Evolutionary conservation across 1,140 invertebrate species (phyloP).

Genomic region (Bombus sibiricus): DNA sequence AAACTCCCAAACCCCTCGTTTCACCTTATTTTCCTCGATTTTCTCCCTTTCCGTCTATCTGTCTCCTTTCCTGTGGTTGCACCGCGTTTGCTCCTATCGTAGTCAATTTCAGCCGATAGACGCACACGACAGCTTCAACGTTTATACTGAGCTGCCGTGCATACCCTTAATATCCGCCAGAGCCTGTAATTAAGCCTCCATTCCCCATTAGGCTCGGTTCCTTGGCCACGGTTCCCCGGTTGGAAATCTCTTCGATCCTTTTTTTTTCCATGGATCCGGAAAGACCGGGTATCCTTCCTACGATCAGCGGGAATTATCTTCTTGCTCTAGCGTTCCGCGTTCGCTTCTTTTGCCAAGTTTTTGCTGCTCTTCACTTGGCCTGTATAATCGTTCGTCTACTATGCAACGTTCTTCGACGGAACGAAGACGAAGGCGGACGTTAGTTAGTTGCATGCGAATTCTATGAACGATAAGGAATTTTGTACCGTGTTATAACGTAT

Average conservation of each 20-base stretch:
- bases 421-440: not conserved
- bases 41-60: not conserved
- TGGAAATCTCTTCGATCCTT: conserved; percentile 24
- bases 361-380: not conserved
- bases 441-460: not conserved
- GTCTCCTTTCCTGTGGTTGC: not conserved
- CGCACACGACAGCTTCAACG: conserved; percentile 65
- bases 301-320: conserved; percentile 56
- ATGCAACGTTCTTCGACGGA: not conserved
- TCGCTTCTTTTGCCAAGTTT: conserved; percentile 27
- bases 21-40: not conserved
- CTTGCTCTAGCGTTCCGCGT: conserved; percentile 1
- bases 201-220: conserved; percentile 67
- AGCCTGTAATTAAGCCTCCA: conserved; percentile 68
- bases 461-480: not conserved
- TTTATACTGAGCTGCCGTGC: conserved; percentile 69
- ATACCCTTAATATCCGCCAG: conserved; percentile 70
- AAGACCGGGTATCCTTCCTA: conserved; percentile 60
- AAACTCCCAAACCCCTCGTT: not conserved
- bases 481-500: not conserved
- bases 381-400: conserved; percentile 6
- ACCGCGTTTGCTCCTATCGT: conserved; percentile 15
- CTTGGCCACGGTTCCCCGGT: conserved; percentile 52
- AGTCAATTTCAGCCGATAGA: conserved; percentile 69
- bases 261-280: conserved; percentile 21